Evolutionary conservation across 2,888 invertebrate species (phyloP).

Genomic region (Parnassius glacialis): DNA sequence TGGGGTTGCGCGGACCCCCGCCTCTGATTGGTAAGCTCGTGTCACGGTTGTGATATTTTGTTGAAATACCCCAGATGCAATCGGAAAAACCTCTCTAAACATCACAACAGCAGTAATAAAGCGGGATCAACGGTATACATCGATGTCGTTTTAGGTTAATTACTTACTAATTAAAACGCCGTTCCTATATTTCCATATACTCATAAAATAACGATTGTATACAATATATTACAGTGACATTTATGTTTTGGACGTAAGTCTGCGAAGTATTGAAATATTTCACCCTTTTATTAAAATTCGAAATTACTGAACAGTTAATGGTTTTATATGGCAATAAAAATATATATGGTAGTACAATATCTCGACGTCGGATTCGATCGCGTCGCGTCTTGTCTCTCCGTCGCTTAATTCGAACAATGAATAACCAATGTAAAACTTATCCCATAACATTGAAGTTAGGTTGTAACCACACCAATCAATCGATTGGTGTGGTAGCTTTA

Average conservation of each 20-base stretch:
- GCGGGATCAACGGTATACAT: conserved; percentile 10
- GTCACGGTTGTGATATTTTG: not conserved
- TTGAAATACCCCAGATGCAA: conserved; percentile 12
- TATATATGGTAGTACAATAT: too few species aligned
- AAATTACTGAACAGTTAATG: conserved; percentile 9
- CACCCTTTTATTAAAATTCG: conserved; percentile 4
- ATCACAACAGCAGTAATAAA: conserved; percentile 13
- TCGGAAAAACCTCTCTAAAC: conserved; percentile 17
- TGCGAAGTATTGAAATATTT: conserved; percentile 7
- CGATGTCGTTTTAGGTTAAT: conserved; percentile 8
- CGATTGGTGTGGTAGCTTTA: too few species aligned
- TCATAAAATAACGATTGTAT: conserved; percentile 11
- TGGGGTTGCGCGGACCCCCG: too few species aligned
- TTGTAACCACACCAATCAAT: too few species aligned
- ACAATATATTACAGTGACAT: conserved; percentile 9
- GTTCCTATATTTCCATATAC: conserved; percentile 12
- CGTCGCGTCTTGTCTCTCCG: too few species aligned
- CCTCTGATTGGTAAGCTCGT: not conserved
- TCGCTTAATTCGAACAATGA: too few species aligned
- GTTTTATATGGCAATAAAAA: not conserved
- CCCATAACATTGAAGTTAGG: too few species aligned
- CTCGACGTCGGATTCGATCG: too few species aligned
- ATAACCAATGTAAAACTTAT: too few species aligned
- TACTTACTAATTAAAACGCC: conserved; percentile 19
- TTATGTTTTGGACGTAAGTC: conserved; percentile 12